A percentile compares a stretch with the other conserved stretches of the same genome.
phyloP scores from a whole-genome alignment of 2,888 invertebrate species.

The Protonemura montana region DNA sequence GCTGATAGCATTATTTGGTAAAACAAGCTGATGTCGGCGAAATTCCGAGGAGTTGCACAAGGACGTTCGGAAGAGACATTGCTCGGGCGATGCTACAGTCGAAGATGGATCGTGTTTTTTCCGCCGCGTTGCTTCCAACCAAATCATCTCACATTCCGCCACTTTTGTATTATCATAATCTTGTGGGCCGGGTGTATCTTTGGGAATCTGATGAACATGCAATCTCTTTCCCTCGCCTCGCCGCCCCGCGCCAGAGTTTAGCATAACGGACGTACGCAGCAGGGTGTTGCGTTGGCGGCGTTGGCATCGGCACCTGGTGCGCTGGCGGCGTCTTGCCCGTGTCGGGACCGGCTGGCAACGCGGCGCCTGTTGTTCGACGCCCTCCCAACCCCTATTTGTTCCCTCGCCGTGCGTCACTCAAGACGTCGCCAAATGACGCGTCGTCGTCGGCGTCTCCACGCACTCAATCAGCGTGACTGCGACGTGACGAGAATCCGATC shows the following conservation, averaged over 20 bases:
- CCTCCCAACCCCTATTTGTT: background rate
- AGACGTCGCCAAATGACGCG: constrained; percentile 14
- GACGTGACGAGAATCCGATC: background rate
- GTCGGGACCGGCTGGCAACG: background rate
- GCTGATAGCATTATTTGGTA: background rate
- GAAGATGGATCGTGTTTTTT: background rate
- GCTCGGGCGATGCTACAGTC: background rate
- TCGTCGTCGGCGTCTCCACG: background rate
- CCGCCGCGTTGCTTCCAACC: background rate
- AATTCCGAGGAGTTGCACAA: background rate
- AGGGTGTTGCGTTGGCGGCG: no score
- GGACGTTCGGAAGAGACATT: background rate
- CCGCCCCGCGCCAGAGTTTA: background rate
- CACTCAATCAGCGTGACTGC: background rate
- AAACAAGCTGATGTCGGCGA: background rate
- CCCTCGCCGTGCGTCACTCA: background rate
- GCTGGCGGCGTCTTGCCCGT: background rate
- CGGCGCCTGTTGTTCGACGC: background rate
- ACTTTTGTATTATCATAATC: background rate
- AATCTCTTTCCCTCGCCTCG: background rate
- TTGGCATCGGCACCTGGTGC: background rate
- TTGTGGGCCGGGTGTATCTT: background rate
- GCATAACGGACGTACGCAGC: background rate
- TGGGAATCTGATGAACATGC: background rate
- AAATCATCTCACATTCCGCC: background rate